Base-by-base conservation (phyloP, 2,888 invertebrate species). In the Pristionchus mayeri region DNA sequence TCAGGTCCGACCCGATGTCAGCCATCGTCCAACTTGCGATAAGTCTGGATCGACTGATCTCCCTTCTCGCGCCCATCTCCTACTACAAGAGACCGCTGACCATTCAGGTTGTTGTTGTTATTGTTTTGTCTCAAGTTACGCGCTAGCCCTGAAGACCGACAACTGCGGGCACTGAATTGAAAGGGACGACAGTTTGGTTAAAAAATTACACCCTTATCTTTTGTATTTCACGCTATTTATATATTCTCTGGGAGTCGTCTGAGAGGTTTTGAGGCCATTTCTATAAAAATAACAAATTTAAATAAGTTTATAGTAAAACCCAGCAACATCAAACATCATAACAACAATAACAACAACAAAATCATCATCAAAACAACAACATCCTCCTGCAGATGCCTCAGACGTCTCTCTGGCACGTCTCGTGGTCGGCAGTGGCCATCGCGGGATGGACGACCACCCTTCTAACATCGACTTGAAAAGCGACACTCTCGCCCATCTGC, bases 1-100 rank as follows among this genome's bases (percentile, higher is more conserved):
- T 54, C 67, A 82, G 82, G 82, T 48, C 63, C 30, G 82, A 82
- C 50, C 63, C 82, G 21, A 82, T 82, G 82, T 82, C 82, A 1
- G 63, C 63, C 3, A 21, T 82, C 9, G 82, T 82, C 30, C 82
- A 82, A 24, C 44, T 82, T 3, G 34, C 50, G 24, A 63, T 82
- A 16, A 40, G 40, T 27, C 24, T 82, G 40, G 82, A 82, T 63
- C 60, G 82, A 44, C 21, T 82, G 16, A 63, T 82, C 18, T 82
- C 82, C 1, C 48, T 82, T 3, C 24, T 82, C 13, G 30, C 52
- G 11, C 82, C 82, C 63, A 82, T 82, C 18, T 27, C 18, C 18
- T 82, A 82, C 48, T 82, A 82, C 63, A 82, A 82, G 48, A 13
- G 67, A 7, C 82, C 82, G 24, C 7, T 81, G 0, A 54, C 81